phyloP scores from a whole-genome alignment of 2,113 vertebrate genomes.

The Antigone vipio region DNA sequence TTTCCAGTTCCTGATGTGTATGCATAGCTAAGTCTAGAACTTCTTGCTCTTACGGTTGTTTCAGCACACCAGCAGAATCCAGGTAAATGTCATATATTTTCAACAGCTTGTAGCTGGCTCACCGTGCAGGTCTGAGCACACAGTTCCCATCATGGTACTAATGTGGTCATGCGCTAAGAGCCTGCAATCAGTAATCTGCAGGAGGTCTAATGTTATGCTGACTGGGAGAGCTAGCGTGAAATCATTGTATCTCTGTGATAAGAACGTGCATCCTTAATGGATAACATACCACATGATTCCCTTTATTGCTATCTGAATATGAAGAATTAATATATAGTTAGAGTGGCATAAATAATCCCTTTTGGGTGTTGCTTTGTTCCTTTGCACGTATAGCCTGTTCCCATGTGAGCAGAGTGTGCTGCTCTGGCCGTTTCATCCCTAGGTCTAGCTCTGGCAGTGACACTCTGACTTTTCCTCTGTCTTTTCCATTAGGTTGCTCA shows the following conservation, averaged over 20 bases:
- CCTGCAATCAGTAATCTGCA: neutral
- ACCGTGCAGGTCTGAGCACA: neutral
- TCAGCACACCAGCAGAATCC: neutral
- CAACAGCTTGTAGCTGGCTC: neutral
- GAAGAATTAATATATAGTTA: neutral
- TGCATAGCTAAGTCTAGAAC: neutral
- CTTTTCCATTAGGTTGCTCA: neutral
- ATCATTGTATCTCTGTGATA: neutral
- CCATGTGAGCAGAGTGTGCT: neutral
- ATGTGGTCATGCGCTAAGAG: neutral
- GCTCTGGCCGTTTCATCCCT: neutral
- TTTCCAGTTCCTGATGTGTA: slow-evolving; percentile 17
- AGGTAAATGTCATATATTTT: neutral
- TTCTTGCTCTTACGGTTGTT: neutral
- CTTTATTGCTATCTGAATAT: neutral
- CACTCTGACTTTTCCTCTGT: neutral
- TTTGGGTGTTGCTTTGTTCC: neutral
- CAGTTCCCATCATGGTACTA: neutral
- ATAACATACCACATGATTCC: neutral
- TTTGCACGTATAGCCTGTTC: neutral
- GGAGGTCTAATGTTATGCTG: neutral
- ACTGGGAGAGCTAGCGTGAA: neutral
- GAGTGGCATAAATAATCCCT: neutral
- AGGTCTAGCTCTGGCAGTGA: neutral
- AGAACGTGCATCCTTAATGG: neutral